A percentile compares a stretch with the other conserved stretches of the same genome.
Conservation (phyloP, 2,113 vertebrate genomes). For the zebrafish (Danio rerio) region DNA sequence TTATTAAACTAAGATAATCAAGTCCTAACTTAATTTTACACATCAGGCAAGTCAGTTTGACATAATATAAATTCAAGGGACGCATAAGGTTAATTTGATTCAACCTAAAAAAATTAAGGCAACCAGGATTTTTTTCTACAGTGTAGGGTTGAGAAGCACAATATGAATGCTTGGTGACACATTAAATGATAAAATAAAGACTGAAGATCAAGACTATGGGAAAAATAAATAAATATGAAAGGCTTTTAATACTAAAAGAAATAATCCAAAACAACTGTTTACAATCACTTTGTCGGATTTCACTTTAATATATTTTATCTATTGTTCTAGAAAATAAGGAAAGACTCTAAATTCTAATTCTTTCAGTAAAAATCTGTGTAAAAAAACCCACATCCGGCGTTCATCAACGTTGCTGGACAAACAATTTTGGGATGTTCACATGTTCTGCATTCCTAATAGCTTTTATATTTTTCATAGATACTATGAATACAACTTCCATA, state of each 20-base stretch:
- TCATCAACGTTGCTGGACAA: background rate
- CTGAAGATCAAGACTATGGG: background rate
- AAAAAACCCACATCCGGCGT: background rate
- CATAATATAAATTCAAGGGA: no score
- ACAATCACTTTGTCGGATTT: background rate
- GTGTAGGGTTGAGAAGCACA: background rate
- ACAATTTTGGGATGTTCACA: background rate
- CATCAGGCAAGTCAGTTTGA: no score
- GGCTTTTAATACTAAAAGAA: no score
- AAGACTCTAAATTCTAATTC: background rate
- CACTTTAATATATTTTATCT: no score
- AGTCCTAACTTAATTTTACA: no score
- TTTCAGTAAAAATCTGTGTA: background rate
- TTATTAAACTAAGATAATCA: no score
- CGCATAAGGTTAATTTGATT: no score
- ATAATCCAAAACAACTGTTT: background rate
- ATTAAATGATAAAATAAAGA: background rate
- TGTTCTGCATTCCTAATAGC: background rate
- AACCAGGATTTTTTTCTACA: no score
- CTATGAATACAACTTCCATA: background rate
- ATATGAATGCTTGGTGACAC: background rate
- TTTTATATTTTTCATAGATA: background rate
- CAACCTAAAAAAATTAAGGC: no score
- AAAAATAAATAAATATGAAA: background rate
- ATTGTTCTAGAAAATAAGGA: background rate